Evolutionary conservation across 1,140 invertebrate species (phyloP).

Genomic region (Papilio xuthus): DNA sequence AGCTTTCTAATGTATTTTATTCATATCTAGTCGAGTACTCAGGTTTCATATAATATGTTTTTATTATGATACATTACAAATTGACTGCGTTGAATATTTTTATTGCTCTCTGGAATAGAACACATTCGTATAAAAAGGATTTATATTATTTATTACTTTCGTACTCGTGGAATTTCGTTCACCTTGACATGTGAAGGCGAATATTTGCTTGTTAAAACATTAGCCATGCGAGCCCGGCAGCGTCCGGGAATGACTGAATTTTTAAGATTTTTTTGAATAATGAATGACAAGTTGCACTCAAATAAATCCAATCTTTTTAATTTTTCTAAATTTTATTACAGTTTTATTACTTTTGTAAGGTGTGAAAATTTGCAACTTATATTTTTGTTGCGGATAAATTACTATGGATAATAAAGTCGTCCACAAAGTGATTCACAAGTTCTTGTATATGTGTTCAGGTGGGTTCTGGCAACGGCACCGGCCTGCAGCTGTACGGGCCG

Average conservation of each 20-base stretch:
- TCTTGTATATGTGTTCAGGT: conserved; percentile 66
- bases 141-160: conserved; percentile 4
- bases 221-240: neutral
- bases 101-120: neutral
- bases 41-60: neutral
- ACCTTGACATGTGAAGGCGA: conserved; percentile 2
- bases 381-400: too few species aligned
- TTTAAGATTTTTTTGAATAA: neutral
- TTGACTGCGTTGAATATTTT: neutral
- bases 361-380: too few species aligned
- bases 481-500: conserved; percentile 87
- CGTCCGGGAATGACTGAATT: neutral
- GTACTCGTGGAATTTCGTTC: neutral
- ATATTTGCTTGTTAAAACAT: neutral
- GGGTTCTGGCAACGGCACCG: conserved; percentile 85
- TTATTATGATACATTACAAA: neutral
- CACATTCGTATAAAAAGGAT: neutral
- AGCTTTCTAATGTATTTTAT: neutral
- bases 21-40: neutral
- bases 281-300: neutral
- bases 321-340: too few species aligned
- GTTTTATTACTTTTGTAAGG: too few species aligned
- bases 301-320: too few species aligned
- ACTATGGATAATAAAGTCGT: too few species aligned
- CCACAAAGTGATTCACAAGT: neutral